Base-by-base conservation (phyloP, 2,888 invertebrate genomes). In the Thysanoteuthis rhombus region DNA sequence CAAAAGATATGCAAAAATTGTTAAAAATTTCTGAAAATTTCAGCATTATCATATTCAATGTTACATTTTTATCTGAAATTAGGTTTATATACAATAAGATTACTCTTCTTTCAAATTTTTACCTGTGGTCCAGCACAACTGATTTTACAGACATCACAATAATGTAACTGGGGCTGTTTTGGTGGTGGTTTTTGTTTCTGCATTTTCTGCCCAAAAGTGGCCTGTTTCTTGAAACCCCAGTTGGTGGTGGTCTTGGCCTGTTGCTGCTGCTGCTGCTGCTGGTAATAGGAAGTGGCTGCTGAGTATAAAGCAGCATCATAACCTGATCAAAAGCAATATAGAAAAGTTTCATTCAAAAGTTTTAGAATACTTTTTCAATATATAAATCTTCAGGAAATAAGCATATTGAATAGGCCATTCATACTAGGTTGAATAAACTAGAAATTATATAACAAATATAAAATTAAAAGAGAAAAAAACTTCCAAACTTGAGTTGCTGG, bases 141-240 rank as follows among this genome's bases (percentile, higher is more conserved):
- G 96, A 99, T 99, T 97, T 99, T 99, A 97, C 99, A 99, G 32
- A 99, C 99, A 97, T 99, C 99, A 97, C 99, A 99, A 97, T 99
- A 99, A 97, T 99, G 99, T 95, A 99, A 97, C 95, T 97, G 97
- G 16, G 96, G 96, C 47, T 95, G 96, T 94, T 96, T 96, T 0
- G 96, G 96, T 25, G 98, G 98, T 47, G 95, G 95, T 94, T 96
- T 96, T 36, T 96, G 95, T 94, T 96, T 96, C 38, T 95, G 95
- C 93, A 94, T 94, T 39, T 95, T 95, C 93, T 94, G 94, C 38
- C 95, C 95, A 93, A 94, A 94, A 58, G 95, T 95, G 32, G 94
- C 93, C 45, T 89, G 42, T 93, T 96, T 96, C 94, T 96, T 96
- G 28, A 95, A 94, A 98, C 98, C 97, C 98, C 98, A 94, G 98